Evolutionary conservation across 2,797 vertebrate genomes (phyloP).

Genomic region (Megalops cyprinoides): DNA sequence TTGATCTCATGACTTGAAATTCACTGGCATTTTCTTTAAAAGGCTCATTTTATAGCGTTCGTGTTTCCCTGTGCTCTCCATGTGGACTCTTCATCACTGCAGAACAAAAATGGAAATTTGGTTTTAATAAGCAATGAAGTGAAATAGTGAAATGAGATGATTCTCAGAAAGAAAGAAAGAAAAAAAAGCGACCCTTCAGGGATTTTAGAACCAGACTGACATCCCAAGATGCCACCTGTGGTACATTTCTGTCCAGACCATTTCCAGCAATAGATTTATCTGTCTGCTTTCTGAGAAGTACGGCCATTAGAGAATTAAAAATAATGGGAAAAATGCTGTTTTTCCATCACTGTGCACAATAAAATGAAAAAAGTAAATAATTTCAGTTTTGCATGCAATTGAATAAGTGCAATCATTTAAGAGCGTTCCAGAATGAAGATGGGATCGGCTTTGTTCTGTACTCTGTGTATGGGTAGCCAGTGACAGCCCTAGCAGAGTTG

Average conservation of each 20-base stretch:
- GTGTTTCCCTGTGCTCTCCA: not conserved
- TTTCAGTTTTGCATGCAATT: not conserved
- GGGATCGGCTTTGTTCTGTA: not conserved
- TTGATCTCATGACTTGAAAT: constrained; percentile 17
- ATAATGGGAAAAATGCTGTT: too few relatives aligned
- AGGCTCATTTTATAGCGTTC: not conserved
- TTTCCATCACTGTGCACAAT: too few relatives aligned
- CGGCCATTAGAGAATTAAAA: too few relatives aligned
- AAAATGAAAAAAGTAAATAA: too few relatives aligned
- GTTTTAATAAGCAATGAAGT: not conserved
- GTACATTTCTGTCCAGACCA: not conserved
- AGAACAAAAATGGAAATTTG: not conserved
- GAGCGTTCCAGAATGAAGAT: not conserved
- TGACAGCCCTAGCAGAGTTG: too few relatives aligned
- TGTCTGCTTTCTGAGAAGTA: not conserved
- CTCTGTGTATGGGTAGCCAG: not conserved
- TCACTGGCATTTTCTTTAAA: constrained; percentile 13
- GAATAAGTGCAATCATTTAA: not conserved
- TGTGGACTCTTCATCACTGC: not conserved
- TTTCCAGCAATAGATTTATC: not conserved
- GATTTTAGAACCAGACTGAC: not conserved
- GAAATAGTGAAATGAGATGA: not conserved
- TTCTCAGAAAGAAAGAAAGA: not conserved
- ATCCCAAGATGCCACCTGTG: not conserved
- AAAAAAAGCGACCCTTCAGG: not conserved